Conservation (phyloP, 2,888 invertebrate genomes). For the Serripes groenlandicus region DNA sequence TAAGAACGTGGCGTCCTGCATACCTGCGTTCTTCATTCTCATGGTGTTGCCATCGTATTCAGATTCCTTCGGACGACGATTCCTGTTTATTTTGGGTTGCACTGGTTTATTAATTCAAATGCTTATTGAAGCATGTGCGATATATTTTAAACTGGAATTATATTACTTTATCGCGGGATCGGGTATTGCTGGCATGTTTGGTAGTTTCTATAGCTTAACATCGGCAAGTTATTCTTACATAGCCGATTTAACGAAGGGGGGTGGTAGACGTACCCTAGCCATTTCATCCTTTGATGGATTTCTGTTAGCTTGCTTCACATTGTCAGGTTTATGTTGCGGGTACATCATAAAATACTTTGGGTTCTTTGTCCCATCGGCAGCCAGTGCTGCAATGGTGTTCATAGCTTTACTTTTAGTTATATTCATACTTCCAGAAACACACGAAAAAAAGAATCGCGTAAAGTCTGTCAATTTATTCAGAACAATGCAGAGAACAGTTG, state of each 20-base stretch:
- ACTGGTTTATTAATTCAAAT: neutral
- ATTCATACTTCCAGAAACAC: slow-evolving; percentile 34
- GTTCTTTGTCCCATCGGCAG: neutral
- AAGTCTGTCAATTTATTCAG: neutral
- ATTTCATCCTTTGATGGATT: neutral
- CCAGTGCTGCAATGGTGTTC: neutral
- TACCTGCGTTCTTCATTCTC: neutral
- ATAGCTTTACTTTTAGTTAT: neutral
- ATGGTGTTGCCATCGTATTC: slow-evolving; percentile 1
- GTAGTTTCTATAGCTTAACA: neutral
- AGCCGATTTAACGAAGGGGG: neutral
- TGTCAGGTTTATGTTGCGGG: neutral
- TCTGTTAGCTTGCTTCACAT: neutral
- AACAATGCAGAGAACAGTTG: slow-evolving; percentile 19
- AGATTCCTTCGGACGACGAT: neutral
- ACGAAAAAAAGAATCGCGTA: slow-evolving; percentile 7
- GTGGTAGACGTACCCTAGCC: neutral
- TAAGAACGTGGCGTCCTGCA: neutral
- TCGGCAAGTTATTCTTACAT: neutral
- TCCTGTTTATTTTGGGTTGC: neutral
- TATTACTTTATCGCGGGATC: neutral
- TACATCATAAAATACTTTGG: neutral
- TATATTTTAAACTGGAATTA: neutral
- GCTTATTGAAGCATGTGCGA: neutral
- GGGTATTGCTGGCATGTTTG: neutral